Conservation (phyloP, 2,888 invertebrate species). For the Cephus pygmeus region DNA sequence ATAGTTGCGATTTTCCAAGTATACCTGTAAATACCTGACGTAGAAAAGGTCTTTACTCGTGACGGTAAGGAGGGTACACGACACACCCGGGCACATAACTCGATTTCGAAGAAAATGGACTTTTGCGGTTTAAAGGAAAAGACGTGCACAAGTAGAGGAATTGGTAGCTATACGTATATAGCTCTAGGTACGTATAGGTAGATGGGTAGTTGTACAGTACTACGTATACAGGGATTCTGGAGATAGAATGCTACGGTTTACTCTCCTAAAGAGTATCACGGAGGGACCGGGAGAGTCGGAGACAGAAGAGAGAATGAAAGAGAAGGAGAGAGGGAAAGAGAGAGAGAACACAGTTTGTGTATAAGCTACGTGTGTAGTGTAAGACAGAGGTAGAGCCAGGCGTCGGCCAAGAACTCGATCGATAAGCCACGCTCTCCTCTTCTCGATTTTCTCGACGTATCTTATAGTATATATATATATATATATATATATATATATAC, state of each 20-base stretch:
- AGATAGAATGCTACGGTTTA: neutral
- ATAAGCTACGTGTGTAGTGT: neutral
- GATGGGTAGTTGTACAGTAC: neutral
- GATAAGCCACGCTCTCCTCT: slow-evolving; percentile 22
- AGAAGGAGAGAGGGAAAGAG: neutral
- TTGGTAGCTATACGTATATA: neutral
- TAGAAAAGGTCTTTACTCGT: neutral
- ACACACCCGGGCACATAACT: slow-evolving; percentile 9
- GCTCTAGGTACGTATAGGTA: neutral
- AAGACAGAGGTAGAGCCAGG: neutral
- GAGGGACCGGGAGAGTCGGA: neutral
- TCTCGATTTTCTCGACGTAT: slow-evolving; percentile 14
- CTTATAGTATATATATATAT: neutral
- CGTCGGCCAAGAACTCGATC: slow-evolving; percentile 17
- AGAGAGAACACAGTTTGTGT: neutral
- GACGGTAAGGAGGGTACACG: neutral
- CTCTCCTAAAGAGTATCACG: neutral
- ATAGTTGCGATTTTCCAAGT: neutral
- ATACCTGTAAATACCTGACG: neutral
- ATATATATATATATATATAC: no score
- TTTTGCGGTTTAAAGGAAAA: slow-evolving; percentile 12
- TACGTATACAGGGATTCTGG: neutral
- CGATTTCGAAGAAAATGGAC: slow-evolving; percentile 22
- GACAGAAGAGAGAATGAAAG: neutral
- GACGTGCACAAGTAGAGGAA: neutral